Base-by-base conservation (phyloP, 2,888 invertebrate species). In the Copidosoma aretas region DNA sequence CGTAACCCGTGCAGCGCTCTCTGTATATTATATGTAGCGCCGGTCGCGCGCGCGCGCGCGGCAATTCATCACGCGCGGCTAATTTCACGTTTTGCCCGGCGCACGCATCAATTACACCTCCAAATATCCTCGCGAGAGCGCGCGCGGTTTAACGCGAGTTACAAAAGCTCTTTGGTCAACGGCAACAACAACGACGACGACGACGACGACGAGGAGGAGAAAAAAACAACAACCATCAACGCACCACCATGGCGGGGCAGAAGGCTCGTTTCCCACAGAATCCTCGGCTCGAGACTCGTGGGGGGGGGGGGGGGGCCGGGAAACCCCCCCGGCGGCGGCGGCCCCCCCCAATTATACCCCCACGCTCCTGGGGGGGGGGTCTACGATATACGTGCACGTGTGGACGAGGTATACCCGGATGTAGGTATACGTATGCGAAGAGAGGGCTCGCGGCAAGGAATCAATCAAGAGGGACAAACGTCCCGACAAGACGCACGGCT, bases 41-140 rank as follows among this genome's bases (percentile, higher is more conserved):
- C 41, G 39, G 39, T 21, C 41, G 17, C 58, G 22, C 46, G 58
- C 64, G 59, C 61, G 68, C 71, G 66, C 54, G 49, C 52, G 51
- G 67, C 60, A 71, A 73, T 71, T 67, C 68, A 62, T 67, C 71
- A 61, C 64, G 61, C 64, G 61, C 59, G 58, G 65, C 52, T 64
- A 72, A 63, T 72, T 70, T 62, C 32, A 72, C 57, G 71, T 71
- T 68, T 63, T 43, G 46, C n/a, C n/a, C 46, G 59, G 51, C 52
- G 65, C 57, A 64, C 64, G 57, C 70, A 67, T 71, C 68, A 68
- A 71, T 71, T 71, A 68, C 59, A 15, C 61, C 41, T 66, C 71
- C 66, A 59, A 69, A 71, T 68, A 71, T 70, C 60, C 32, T 39
- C 59, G n/a, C 5, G 24, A 54, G 60, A 41, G 32, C 51, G 60